phyloP scores from a whole-genome alignment of 2,113 vertebrate genomes.

The Budorcas taxicolor region DNA sequence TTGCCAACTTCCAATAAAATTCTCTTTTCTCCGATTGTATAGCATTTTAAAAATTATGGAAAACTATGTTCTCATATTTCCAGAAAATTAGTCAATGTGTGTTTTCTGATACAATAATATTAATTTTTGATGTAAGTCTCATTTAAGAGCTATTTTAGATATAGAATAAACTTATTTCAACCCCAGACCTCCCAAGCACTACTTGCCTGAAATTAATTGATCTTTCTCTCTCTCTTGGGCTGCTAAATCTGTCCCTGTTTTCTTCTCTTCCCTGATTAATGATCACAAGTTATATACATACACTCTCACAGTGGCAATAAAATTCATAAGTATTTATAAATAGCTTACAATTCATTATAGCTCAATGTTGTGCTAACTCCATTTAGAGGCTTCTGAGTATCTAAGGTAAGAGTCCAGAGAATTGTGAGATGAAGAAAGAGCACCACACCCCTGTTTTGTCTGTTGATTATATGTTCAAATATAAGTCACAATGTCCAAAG shows the following conservation, averaged over 20 bases:
- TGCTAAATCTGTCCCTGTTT: background rate
- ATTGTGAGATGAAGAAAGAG: background rate
- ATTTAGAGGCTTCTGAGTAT: background rate
- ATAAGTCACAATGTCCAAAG: background rate
- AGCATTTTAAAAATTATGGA: background rate
- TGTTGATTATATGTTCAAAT: background rate
- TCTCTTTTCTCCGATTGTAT: accelerated
- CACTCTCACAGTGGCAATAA: background rate
- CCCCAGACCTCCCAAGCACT: background rate
- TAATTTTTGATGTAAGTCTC: background rate
- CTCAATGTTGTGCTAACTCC: background rate
- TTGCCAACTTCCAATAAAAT: background rate
- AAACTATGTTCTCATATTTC: background rate
- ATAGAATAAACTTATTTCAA: background rate
- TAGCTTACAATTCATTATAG: background rate
- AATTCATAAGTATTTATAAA: background rate
- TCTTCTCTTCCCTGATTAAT: background rate
- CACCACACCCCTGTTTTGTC: accelerated
- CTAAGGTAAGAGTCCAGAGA: background rate
- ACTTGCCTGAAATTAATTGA: background rate
- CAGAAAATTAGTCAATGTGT: background rate
- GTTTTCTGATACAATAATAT: background rate
- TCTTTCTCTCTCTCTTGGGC: background rate
- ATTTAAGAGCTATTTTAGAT: background rate
- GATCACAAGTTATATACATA: background rate